Percentiles rank a stretch among this genome's conserved stretches.
These are phyloP conservation scores for Heliothis virescens DNA, from an alignment of 1,140 invertebrate species.

Conservation along the genomic window DNA sequence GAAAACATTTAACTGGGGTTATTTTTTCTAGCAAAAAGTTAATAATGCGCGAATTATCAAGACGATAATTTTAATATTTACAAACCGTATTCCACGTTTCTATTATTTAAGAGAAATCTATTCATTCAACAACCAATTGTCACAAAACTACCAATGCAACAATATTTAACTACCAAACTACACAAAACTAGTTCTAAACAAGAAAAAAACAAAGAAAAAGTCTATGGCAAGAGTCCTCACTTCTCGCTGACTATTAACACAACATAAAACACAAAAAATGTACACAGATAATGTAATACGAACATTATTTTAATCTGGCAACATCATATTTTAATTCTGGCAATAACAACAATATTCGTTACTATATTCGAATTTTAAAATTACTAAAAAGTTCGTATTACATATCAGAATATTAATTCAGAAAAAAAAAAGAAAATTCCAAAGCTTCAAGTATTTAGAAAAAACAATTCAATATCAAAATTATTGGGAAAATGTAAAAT, in stretches of 20 bases:
- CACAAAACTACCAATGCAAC: conserved; percentile 9
- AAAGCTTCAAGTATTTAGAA: conserved; percentile 2
- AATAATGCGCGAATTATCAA: neutral
- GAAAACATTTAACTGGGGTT: too few species aligned
- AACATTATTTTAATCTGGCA: conserved; percentile 2
- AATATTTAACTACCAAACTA: conserved; percentile 20
- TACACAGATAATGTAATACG: conserved; percentile 37
- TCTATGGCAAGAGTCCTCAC: conserved; percentile 40
- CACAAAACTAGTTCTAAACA: neutral
- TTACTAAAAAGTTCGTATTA: conserved; percentile 14
- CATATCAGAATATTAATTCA: conserved; percentile 26
- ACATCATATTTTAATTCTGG: neutral
- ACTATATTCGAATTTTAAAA: neutral
- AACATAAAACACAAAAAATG: conserved; percentile 43
- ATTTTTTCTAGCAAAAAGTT: too few species aligned
- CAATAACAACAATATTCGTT: neutral
- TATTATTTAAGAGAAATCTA: neutral
- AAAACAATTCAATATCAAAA: conserved; percentile 2
- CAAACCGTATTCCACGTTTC: conserved; percentile 1
- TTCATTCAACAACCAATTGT: conserved; percentile 20
- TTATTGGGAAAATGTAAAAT: conserved; percentile 35
- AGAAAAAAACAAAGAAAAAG: neutral
- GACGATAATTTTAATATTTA: neutral
- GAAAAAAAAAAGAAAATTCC: conserved; percentile 19
- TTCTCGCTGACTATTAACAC: conserved; percentile 41